Base-by-base conservation (phyloP, 2,797 vertebrate genomes). In the Cebuella pygmaea region DNA sequence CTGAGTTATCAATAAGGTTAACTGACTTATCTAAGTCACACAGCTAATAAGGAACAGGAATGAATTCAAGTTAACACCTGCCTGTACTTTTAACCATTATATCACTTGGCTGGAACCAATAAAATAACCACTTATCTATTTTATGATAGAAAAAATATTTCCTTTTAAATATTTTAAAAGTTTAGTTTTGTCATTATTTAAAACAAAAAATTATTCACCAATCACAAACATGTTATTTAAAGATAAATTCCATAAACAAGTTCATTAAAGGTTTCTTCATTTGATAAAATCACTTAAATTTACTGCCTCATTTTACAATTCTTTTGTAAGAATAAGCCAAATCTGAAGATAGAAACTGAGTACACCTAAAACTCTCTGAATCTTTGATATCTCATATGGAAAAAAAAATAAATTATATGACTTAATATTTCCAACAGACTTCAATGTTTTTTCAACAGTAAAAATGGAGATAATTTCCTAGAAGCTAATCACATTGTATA, bases 351-450 rank as follows among this genome's bases (percentile, higher is more conserved):
- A 81, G 41, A 93, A 94, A 90, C 30, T 10, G 64, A 76, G 36
- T 76, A 14, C 48, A 79, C 27, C 27, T 93, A 93, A 72, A 92
- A 50, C 36, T 79, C 19, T 26, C 24, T 88, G 36, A 82, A 79
- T 96, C 20, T 88, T 78, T 82, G 3, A 48, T 75, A 44, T 81
- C 48, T 90, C 75, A 78, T n/a, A 39, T 39, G 6, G 44, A 44
- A 64, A 90, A 26, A 93, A 82, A 81, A 4, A 93, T 14, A 15
- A 64, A 79, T 44, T 90, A 20, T 85, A 78, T 19, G 5, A 52
- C 15, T 96, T 88, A 20, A 19, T 90, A 96, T 70, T 93, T 86
- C 94, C n/a, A 88, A 80, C 41, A 84, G 64, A 57, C 57, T 81
- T 74, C 84, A 88, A 50, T 44, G 91, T 94, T 72, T 85, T 72